Percentiles rank a stretch among this genome's conserved stretches.
Evolutionary conservation across 2,888 invertebrate species (phyloP).

Genomic region (Parnassius mnemosyne): DNA sequence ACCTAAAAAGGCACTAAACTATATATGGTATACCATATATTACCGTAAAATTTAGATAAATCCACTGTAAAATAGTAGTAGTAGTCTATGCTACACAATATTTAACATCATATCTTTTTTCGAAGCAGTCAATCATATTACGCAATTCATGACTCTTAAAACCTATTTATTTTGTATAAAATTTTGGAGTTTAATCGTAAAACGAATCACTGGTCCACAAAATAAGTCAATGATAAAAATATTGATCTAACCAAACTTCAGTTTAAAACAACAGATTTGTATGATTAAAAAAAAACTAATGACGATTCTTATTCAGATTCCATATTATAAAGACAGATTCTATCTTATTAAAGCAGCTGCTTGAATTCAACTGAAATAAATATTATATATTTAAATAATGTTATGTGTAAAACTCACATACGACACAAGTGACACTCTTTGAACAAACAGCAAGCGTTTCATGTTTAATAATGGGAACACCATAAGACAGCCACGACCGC

Average conservation of each 20-base stretch:
- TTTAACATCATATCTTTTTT: not conserved
- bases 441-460: not conserved
- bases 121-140: not conserved
- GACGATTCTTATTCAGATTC: constrained; percentile 11
- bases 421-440: not conserved
- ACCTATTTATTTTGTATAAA: not conserved
- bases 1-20: constrained; percentile 16
- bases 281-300: not conserved
- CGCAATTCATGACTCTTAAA: too few relatives aligned
- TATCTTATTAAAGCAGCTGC: not conserved
- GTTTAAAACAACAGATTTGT: constrained; percentile 1
- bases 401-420: not conserved
- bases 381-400: not conserved
- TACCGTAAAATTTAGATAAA: constrained; percentile 6
- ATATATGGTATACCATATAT: constrained; percentile 13
- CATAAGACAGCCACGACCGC: not conserved
- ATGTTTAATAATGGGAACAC: not conserved
- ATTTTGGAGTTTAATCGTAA: not conserved
- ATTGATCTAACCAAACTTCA: not conserved
- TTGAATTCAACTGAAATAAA: not conserved
- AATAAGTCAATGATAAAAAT: not conserved
- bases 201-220: not conserved
- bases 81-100: constrained; percentile 8
- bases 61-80: constrained; percentile 15
- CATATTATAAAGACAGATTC: not conserved